phyloP scores from a whole-genome alignment of 2,113 vertebrate genomes.

The Megaleporinus macrocephalus region DNA sequence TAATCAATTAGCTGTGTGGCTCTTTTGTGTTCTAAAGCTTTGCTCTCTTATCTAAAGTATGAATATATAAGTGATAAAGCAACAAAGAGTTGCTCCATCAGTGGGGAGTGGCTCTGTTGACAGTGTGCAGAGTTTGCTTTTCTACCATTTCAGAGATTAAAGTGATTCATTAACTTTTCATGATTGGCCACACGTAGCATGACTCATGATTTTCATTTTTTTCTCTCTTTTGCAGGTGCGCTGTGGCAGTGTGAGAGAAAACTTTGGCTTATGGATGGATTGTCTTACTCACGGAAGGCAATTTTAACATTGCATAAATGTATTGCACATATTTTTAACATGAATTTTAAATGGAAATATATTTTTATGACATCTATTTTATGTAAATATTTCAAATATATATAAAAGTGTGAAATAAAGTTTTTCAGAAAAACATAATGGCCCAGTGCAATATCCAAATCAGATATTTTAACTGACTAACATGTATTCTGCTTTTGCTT shows the following conservation, averaged over 20 bases:
- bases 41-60: neutral
- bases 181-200: neutral
- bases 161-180: slow-evolving; percentile 18
- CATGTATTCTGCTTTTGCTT: too few relatives aligned
- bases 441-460: neutral
- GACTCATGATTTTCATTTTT: slow-evolving; percentile 7
- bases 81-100: neutral
- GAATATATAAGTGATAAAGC: neutral
- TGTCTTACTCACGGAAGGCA: slow-evolving; percentile 27
- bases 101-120: neutral
- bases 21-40: neutral
- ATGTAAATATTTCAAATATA: neutral
- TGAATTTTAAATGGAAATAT: slow-evolving; percentile 4
- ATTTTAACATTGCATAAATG: neutral
- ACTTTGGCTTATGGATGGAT: neutral
- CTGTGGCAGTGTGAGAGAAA: neutral
- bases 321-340: neutral
- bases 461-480: too few relatives aligned
- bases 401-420: slow-evolving; percentile 28
- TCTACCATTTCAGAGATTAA: neutral
- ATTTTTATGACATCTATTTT: slow-evolving; percentile 4
- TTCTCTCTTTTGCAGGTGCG: slow-evolving; percentile 12
- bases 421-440: neutral
- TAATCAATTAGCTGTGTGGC: neutral
- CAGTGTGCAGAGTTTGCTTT: neutral